Base-by-base conservation (phyloP, 1,140 invertebrate species). In the Pseudomyrmex pallidus region DNA sequence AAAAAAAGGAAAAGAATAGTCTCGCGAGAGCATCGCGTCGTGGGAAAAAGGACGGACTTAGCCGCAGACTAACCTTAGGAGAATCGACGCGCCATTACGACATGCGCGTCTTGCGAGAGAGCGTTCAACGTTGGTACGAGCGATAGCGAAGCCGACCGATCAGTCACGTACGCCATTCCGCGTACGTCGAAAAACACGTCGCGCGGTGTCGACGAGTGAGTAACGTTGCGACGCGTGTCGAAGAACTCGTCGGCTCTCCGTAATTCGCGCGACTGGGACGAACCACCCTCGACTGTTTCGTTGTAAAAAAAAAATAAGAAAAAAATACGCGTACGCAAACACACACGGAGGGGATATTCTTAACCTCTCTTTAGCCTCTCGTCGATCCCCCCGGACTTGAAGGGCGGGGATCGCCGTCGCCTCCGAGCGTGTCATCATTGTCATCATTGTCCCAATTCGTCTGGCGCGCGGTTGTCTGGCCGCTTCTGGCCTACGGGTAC, bases 31-130 rank as follows among this genome's bases (percentile, higher is more conserved):
- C 46, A 9, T 48, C n/a, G 46, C 13, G 66, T 20, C 10, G 44
- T 13, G 52, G 15, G 73, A 74, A 77, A 66, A 25, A 48, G 22
- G 72, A 85, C 59, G 59, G 73, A 85, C 46, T 56, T 35, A 66
- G 73, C n/a, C 22, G 35, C 61, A 56, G 35, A 63, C 46, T 66
- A 76, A 82, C 88, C 88, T 89, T 88, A 83, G 83, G 85, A 88
- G 89, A 90, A 84, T 89, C 87, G 86, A 72, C 57, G 64, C 90
- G 90, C 90, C 90, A 91, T 91, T 90, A 90, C 90, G 90, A 90
- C 90, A 91, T 91, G 90, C 90, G 90, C 90, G 88, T 91, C 90
- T 91, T 90, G 87, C 87, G 82, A 89, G 82, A 89, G 87, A 88
- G 82, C 82, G 87, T 85, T 68, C 64, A 76, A 83, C 83, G 82